Evolutionary conservation across 2,797 vertebrate genomes (phyloP), one percentile per base, ranked within the genome.

Genomic region (Erithacus rubecula): DNA sequence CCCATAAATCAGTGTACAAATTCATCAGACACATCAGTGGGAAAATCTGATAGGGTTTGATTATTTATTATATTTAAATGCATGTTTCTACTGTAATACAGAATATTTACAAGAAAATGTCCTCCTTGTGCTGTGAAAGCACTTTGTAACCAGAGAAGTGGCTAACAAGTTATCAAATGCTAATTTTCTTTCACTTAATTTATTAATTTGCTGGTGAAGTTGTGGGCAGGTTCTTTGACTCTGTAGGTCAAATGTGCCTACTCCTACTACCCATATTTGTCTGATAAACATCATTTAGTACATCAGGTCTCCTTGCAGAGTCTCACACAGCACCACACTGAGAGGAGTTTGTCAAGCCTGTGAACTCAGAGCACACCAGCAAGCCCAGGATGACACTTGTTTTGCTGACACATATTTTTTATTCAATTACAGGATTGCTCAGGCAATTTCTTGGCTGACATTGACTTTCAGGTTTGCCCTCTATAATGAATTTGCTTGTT

Each of bases 401-500:
- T 70, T 80, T 80, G 92, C 83, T 94, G 92, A 76, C 8, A 3
- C 21, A 12, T 8, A 39, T 79, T 94, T 94, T 95, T 90, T 84
- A 86, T 96, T 58, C 52, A 56, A 51, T 95, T 71, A 76, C 3
- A 19, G 51, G 32, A 15, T 90, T 70, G 76, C 87, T 91, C 51
- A 59, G 19, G n/a, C 74, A 58, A n/a, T 82, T 82, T 86, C 84
- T 83, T 88, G 44, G 59, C 32, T 67, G 56, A n/a, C 59, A 55
- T 15, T 79, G 84, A 46, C 91, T 93, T 85, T 58, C 22, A 52
- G 41, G 65, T 77, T 94, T 80, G 74, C 83, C 90, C 93, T 94
- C 94, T 71, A 6, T 91, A 70, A 93, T 76, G 79, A 94, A 83
- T 82, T 87, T 89, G 56, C 90, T 68, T 78, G 62, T 83, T 85